A percentile compares a stretch with the other conserved stretches of the same genome.
phyloP scores from a whole-genome alignment of 1,140 invertebrate genomes.

The Drosophila yakuba region DNA sequence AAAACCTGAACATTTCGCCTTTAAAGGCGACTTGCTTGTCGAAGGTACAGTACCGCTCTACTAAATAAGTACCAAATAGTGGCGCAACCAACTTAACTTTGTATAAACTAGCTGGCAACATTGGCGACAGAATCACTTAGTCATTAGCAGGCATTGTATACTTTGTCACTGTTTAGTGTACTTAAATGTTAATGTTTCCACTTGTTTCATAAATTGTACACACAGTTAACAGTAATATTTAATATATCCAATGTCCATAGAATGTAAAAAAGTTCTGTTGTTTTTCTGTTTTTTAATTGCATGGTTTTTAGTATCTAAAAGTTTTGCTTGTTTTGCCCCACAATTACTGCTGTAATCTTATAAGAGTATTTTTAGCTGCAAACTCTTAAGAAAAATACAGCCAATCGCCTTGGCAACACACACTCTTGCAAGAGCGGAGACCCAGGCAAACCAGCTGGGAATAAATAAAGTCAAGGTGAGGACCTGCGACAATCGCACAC shows the following conservation, averaged over 20 bases:
- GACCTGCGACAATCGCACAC: constrained; percentile 5
- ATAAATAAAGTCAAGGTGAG: constrained; percentile 39
- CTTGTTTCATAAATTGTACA: too few species aligned
- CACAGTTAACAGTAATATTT: too few species aligned
- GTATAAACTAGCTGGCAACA: not conserved
- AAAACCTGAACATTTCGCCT: not conserved
- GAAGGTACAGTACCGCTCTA: not conserved
- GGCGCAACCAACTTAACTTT: not conserved
- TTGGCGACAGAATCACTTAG: not conserved
- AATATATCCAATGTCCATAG: too few species aligned
- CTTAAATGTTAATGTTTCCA: too few species aligned
- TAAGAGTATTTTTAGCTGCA: not conserved
- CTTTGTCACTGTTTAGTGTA: too few species aligned
- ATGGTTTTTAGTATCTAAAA: too few species aligned
- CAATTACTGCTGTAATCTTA: too few species aligned
- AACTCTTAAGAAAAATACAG: not conserved
- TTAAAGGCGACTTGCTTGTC: not conserved
- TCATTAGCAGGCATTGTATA: not conserved
- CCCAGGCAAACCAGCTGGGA: constrained; percentile 35
- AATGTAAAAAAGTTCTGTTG: too few species aligned
- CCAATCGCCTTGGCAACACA: constrained; percentile 16
- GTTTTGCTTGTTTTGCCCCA: too few species aligned
- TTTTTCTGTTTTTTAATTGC: too few species aligned
- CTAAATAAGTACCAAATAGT: not conserved
- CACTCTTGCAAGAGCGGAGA: constrained; percentile 10